A percentile compares a stretch with the other conserved stretches of the same genome.
These are phyloP conservation scores for Pseudeuparius sepicola DNA, from an alignment of 2,888 invertebrate genomes.

Conservation along the genomic window DNA sequence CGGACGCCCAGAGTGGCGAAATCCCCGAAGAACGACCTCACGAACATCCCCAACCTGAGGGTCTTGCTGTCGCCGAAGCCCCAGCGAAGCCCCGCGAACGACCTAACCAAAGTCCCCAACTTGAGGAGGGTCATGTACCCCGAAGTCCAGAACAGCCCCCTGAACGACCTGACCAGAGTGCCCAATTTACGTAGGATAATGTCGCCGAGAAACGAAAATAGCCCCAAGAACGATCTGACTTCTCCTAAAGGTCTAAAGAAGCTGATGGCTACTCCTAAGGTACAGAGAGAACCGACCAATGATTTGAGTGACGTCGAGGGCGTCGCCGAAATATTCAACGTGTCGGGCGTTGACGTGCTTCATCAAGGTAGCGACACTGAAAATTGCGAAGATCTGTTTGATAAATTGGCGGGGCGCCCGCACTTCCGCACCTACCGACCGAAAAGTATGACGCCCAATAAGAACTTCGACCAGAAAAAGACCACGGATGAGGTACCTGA, in stretches of 20 bases:
- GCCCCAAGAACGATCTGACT: slow-evolving; percentile 22
- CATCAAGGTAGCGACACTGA: slow-evolving; percentile 21
- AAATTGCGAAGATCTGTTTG: slow-evolving; percentile 24
- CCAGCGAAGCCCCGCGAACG: slow-evolving; percentile 22
- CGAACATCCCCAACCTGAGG: slow-evolving; percentile 16
- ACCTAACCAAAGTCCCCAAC: slow-evolving; percentile 23
- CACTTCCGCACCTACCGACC: slow-evolving; percentile 21
- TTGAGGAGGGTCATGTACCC: slow-evolving; percentile 15
- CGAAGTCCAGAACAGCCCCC: slow-evolving; percentile 17
- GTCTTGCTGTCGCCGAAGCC: slow-evolving; percentile 18
- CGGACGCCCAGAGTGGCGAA: slow-evolving; percentile 23
- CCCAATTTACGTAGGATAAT: background rate
- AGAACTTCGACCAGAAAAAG: slow-evolving; percentile 12
- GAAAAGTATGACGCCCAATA: slow-evolving; percentile 20
- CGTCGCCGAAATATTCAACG: slow-evolving; percentile 26
- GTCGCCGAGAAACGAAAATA: too few relatives aligned
- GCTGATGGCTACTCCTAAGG: slow-evolving; percentile 23
- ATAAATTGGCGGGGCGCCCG: slow-evolving; percentile 20
- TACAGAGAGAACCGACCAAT: slow-evolving; percentile 19
- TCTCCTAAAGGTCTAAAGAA: slow-evolving; percentile 20
- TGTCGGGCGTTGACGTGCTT: slow-evolving; percentile 17
- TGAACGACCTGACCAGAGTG: slow-evolving; percentile 7
- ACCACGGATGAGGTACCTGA: slow-evolving; percentile 18
- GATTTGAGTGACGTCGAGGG: slow-evolving; percentile 25
- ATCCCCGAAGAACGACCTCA: slow-evolving; percentile 22